Conservation (phyloP, 2,888 invertebrate species). For the Drosophila flavopinicola region DNA sequence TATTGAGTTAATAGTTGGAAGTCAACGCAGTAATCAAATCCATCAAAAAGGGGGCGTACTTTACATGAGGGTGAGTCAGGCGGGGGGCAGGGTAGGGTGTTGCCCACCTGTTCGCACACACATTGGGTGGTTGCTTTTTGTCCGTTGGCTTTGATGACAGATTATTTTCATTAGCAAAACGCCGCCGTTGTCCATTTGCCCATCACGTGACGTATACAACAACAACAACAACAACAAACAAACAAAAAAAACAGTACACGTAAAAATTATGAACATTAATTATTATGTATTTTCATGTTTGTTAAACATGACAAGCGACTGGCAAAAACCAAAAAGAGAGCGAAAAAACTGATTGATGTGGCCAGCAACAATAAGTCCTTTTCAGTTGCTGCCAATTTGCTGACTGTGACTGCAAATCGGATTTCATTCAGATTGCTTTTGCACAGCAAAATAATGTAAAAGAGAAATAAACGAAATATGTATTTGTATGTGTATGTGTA, state of each 20-base stretch:
- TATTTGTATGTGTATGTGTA: conserved; percentile 14
- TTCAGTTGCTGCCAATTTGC: conserved; percentile 60
- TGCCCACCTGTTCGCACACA: conserved; percentile 70
- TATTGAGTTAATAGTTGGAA: conserved; percentile 80
- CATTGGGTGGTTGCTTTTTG: conserved; percentile 35
- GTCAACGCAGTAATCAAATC: conserved; percentile 56
- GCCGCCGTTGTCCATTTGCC: conserved; percentile 53
- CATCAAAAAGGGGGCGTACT: conserved; percentile 12
- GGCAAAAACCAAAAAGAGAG: neutral
- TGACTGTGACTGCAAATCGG: conserved; percentile 66
- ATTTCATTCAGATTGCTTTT: conserved; percentile 68
- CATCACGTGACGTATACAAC: conserved; percentile 24
- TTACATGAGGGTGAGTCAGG: neutral
- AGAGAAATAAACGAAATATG: conserved; percentile 40
- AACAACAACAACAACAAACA: no score
- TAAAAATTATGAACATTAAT: conserved; percentile 71
- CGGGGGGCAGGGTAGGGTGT: conserved; percentile 1
- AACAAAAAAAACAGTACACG: neutral
- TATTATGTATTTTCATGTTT: conserved; percentile 70
- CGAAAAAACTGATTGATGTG: conserved; percentile 60
- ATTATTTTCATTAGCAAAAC: conserved; percentile 81
- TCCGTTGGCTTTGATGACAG: conserved; percentile 78
- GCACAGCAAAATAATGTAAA: conserved; percentile 28
- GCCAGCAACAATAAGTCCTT: conserved; percentile 45
- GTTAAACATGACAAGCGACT: conserved; percentile 62